A percentile compares a stretch with the other conserved stretches of the same genome.
These are phyloP conservation scores for Tragelaphus oryx DNA, from an alignment of 2,797 vertebrate genomes.

Conservation along the genomic window DNA sequence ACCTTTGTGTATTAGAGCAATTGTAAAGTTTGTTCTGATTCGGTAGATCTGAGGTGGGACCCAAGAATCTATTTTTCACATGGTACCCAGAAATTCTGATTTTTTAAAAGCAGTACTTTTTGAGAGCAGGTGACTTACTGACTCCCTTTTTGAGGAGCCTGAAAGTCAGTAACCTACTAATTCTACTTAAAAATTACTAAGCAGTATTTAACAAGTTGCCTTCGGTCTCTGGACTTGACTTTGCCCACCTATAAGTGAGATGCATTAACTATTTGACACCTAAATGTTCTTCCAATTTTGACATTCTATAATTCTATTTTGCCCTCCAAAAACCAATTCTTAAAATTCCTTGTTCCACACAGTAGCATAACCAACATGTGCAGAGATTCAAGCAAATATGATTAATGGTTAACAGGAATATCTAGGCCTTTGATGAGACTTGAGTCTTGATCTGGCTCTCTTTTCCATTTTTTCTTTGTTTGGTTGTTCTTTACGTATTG, in stretches of 20 bases:
- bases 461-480: not conserved
- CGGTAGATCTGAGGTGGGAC: not conserved
- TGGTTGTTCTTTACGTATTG: not conserved
- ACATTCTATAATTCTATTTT: slow-evolving; percentile 16
- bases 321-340: not conserved
- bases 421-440: not conserved
- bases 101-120: not conserved
- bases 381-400: not conserved
- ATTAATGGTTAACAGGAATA: not conserved
- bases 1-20: not conserved
- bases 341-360: slow-evolving; percentile 1
- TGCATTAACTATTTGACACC: not conserved
- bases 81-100: not conserved
- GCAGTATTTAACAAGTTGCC: not conserved
- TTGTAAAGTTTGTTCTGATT: not conserved
- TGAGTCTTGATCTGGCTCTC: not conserved
- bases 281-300: not conserved
- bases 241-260: not conserved
- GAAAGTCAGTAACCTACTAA: slow-evolving; percentile 6
- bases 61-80: slow-evolving; percentile 23
- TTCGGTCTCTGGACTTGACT: not conserved
- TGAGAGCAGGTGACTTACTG: not conserved
- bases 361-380: not conserved
- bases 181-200: not conserved
- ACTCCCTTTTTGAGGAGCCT: not conserved